Conservation (phyloP, 2,888 invertebrate genomes). For the Chydorus sphaericus region DNA sequence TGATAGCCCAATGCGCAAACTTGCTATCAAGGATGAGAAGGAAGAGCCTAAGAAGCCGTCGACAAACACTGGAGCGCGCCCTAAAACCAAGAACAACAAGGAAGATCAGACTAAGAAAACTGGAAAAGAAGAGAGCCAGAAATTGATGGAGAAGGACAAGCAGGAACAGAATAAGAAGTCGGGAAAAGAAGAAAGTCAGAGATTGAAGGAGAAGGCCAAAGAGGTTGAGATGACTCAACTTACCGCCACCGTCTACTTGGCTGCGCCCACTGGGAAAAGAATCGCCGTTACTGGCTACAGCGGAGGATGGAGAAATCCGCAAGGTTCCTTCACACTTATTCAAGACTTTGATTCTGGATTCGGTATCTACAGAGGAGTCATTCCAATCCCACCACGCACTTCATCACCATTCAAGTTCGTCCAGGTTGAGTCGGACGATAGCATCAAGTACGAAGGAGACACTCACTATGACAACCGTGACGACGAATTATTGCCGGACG, state of each 20-base stretch:
- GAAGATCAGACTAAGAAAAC: too few relatives aligned
- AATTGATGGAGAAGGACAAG: too few relatives aligned
- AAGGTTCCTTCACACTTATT: background rate
- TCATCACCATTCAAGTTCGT: background rate
- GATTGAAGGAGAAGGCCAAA: background rate
- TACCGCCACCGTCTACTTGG: slow-evolving; percentile 6
- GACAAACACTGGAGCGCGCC: too few relatives aligned
- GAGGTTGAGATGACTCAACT: background rate
- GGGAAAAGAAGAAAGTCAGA: background rate
- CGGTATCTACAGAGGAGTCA: background rate
- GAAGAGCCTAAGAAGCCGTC: too few relatives aligned
- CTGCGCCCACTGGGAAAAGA: background rate
- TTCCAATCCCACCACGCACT: background rate
- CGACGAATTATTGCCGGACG: slow-evolving; percentile 1
- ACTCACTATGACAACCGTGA: background rate
- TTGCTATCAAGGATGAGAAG: too few relatives aligned
- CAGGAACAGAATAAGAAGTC: too few relatives aligned
- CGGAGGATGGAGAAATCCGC: slow-evolving; percentile 4
- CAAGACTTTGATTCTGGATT: background rate
- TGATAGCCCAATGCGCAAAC: too few relatives aligned
- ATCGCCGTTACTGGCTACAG: background rate
- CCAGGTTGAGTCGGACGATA: background rate
- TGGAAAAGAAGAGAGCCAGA: too few relatives aligned
- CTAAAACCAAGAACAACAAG: too few relatives aligned
- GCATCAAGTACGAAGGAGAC: background rate